A percentile compares a stretch with the other conserved stretches of the same genome.
These are phyloP conservation scores for Adelosebastes latens DNA, from an alignment of 2,797 vertebrate genomes.

Conservation along the genomic window DNA sequence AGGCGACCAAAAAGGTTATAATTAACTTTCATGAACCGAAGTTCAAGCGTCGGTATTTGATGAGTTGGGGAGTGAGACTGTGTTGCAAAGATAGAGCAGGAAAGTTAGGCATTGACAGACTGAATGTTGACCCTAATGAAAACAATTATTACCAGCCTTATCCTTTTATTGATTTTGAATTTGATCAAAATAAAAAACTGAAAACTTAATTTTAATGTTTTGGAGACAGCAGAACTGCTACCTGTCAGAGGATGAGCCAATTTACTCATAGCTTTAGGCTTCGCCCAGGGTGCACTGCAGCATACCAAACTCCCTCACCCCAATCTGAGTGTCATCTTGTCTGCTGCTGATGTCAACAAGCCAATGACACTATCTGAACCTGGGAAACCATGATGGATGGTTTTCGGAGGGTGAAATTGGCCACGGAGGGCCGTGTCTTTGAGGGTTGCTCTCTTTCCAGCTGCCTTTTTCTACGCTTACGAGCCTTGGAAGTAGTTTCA, in stretches of 20 bases:
- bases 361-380: conserved; percentile 20
- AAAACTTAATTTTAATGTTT: not conserved
- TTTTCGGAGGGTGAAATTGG: conserved; percentile 19
- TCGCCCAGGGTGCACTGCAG: conserved; percentile 21
- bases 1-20: too few species aligned
- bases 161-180: not conserved
- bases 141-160: not conserved
- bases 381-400: conserved; percentile 20
- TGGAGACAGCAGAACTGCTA: not conserved
- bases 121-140: not conserved
- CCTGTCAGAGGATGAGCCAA: conserved; percentile 26
- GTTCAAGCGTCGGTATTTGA: too few species aligned
- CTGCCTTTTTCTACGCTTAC: not conserved
- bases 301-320: conserved; percentile 14
- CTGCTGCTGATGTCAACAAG: conserved; percentile 34
- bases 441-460: not conserved
- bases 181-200: not conserved
- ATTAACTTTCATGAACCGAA: too few species aligned
- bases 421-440: not conserved
- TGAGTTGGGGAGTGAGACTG: too few species aligned
- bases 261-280: conserved; percentile 50
- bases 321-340: conserved; percentile 26
- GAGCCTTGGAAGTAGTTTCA: not conserved
- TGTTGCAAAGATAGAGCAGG: too few species aligned
- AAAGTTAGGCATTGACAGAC: too few species aligned